phyloP scores from a whole-genome alignment of 2,113 vertebrate species.

The Pseudorasbora parva region DNA sequence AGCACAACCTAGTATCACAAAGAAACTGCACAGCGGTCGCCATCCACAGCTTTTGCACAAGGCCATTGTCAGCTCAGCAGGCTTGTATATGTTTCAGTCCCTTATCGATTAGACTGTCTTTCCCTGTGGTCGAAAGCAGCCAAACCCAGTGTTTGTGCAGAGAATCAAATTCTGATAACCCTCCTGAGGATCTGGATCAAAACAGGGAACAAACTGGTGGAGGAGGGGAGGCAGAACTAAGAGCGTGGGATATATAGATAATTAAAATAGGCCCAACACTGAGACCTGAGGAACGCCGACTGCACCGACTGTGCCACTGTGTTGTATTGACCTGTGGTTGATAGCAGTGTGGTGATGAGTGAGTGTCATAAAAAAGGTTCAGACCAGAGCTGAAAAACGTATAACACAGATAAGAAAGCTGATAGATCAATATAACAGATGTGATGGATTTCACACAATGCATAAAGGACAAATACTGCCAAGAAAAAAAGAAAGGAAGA shows the following conservation, averaged over 20 bases:
- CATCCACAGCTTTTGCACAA: neutral
- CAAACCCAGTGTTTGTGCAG: slow-evolving; percentile 15
- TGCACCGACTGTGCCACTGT: neutral
- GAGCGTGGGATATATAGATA: slow-evolving; percentile 33
- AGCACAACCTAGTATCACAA: slow-evolving; percentile 12
- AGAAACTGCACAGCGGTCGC: slow-evolving; percentile 25
- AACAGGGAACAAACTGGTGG: neutral
- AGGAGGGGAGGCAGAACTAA: slow-evolving; percentile 4
- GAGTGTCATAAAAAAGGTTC: slow-evolving; percentile 11
- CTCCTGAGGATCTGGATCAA: slow-evolving; percentile 22
- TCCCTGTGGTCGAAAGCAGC: slow-evolving; percentile 15
- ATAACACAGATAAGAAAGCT: slow-evolving; percentile 16
- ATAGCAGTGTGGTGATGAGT: neutral
- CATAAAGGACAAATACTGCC: slow-evolving; percentile 7
- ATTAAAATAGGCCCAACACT: slow-evolving; percentile 23
- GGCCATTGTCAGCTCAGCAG: neutral
- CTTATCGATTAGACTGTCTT: slow-evolving; percentile 21
- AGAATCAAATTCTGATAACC: slow-evolving; percentile 42
- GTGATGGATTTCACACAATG: slow-evolving; percentile 1
- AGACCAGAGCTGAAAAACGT: neutral
- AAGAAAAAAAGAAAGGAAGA: slow-evolving; percentile 10
- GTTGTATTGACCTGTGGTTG: slow-evolving; percentile 37
- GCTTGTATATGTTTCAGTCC: slow-evolving; percentile 15
- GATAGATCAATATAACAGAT: slow-evolving; percentile 32
- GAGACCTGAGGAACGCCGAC: slow-evolving; percentile 4